A percentile compares a stretch with the other conserved stretches of the same genome.
Evolutionary conservation across 2,888 invertebrate genomes (phyloP).

Genomic region (Sinohyriopsis cumingii): DNA sequence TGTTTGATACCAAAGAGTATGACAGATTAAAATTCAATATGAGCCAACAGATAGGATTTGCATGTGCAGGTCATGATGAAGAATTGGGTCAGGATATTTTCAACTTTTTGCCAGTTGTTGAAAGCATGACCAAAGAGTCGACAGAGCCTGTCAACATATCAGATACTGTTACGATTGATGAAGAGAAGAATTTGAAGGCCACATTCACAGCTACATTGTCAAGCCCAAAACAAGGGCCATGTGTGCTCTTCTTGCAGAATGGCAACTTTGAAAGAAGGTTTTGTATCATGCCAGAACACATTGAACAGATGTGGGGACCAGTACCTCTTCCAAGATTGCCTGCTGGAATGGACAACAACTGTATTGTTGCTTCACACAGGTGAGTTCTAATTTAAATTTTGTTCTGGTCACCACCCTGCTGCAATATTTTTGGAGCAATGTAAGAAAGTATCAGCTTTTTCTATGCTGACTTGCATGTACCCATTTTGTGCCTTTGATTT

Average conservation of each 20-base stretch:
- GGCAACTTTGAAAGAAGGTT: conserved; percentile 61
- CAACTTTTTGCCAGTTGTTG: conserved; percentile 42
- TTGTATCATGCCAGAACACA: conserved; percentile 69
- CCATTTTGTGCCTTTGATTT: too few species aligned
- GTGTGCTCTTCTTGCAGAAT: conserved; percentile 46
- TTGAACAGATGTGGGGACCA: conserved; percentile 70
- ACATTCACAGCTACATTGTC: conserved; percentile 56
- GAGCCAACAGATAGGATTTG: conserved; percentile 65
- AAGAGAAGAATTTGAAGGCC: conserved; percentile 42
- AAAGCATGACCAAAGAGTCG: conserved; percentile 31
- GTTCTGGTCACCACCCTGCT: too few species aligned
- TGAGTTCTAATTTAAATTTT: conserved; percentile 31
- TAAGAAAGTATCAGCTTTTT: too few species aligned
- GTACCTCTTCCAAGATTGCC: conserved; percentile 64
- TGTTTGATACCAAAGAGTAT: conserved; percentile 70
- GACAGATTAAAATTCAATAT: conserved; percentile 63
- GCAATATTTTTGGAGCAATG: too few species aligned
- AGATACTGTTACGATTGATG: conserved; percentile 40
- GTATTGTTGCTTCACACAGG: conserved; percentile 69
- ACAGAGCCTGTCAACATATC: conserved; percentile 27
- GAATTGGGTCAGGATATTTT: conserved; percentile 43
- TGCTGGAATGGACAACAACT: conserved; percentile 63
- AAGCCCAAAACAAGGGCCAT: conserved; percentile 52
- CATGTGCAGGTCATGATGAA: conserved; percentile 61
- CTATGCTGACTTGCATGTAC: too few species aligned